Percentiles rank a stretch among this genome's conserved stretches.
Conservation (phyloP, 2,113 vertebrate genomes). For the Oplegnathus fasciatus region DNA sequence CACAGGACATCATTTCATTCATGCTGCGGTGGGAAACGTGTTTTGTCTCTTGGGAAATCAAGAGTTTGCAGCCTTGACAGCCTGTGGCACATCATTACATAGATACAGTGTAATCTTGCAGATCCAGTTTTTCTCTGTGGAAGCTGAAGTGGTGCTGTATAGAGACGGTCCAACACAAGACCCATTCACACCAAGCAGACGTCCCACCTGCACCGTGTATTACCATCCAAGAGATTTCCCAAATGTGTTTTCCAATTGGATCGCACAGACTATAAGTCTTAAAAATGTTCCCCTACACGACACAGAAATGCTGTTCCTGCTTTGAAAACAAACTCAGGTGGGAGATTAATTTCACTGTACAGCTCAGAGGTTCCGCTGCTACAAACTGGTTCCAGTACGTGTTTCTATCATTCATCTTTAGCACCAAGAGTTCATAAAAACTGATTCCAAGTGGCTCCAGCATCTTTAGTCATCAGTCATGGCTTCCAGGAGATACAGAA, state of each 20-base stretch:
- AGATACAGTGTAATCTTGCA: constrained; percentile 58
- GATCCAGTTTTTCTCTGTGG: constrained; percentile 38
- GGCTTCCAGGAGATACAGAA: constrained; percentile 40
- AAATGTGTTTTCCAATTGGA: constrained; percentile 63
- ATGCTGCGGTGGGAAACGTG: constrained; percentile 37
- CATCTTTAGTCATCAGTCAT: constrained; percentile 29
- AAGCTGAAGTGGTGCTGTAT: constrained; percentile 41
- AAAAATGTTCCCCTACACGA: constrained; percentile 55
- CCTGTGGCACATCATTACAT: constrained; percentile 66
- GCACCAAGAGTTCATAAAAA: constrained; percentile 57
- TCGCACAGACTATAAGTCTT: constrained; percentile 65
- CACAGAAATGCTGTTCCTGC: constrained; percentile 35
- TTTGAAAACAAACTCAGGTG: constrained; percentile 63
- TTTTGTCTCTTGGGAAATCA: constrained; percentile 73
- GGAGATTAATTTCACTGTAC: constrained; percentile 56
- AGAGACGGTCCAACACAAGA: constrained; percentile 34
- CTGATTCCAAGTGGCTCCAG: constrained; percentile 26
- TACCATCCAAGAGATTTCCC: constrained; percentile 71
- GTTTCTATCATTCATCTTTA: constrained; percentile 59
- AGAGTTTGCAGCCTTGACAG: constrained; percentile 54
- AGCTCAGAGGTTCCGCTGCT: constrained; percentile 49
- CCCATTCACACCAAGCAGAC: constrained; percentile 39
- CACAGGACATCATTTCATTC: constrained; percentile 36
- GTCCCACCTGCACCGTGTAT: constrained; percentile 52
- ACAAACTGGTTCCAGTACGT: constrained; percentile 16